These are phyloP conservation scores for Myrmophylax atrothorax DNA, from an alignment of 2,113 vertebrate species.

Conservation along the genomic window DNA sequence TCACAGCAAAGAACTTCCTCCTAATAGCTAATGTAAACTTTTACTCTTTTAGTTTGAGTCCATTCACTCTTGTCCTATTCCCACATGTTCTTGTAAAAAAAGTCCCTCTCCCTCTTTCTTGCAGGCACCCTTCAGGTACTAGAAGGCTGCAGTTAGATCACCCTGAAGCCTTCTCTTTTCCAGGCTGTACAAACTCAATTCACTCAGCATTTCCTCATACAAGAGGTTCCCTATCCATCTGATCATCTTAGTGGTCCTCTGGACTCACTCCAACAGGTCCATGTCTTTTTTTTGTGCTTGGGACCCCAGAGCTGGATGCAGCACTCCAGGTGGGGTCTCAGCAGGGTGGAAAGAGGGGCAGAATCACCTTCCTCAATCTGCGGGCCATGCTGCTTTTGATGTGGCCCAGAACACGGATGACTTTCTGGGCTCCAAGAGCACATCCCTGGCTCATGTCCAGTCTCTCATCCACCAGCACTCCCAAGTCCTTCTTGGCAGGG, in stretches of 20 bases:
- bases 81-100: background rate
- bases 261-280: background rate
- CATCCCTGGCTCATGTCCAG: too few relatives aligned
- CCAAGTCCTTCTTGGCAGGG: fast-evolving
- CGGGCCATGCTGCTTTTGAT: fast-evolving
- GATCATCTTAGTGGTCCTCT: background rate
- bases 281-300: background rate
- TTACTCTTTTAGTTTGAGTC: background rate
- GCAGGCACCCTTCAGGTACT: background rate
- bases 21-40: background rate
- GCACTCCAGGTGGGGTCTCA: fast-evolving
- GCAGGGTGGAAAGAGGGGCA: fast-evolving
- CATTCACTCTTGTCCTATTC: too few relatives aligned
- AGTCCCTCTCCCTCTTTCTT: background rate
- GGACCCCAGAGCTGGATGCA: fast-evolving
- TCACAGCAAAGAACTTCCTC: background rate
- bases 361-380: background rate
- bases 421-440: background rate
- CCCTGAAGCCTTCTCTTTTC: background rate
- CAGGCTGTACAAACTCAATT: background rate
- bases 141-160: background rate
- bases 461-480: background rate
- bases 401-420: fast-evolving
- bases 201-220: too few relatives aligned
- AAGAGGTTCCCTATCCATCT: background rate